phyloP scores from a whole-genome alignment of 2,797 vertebrate genomes.

The Notoglanidium macrostoma region DNA sequence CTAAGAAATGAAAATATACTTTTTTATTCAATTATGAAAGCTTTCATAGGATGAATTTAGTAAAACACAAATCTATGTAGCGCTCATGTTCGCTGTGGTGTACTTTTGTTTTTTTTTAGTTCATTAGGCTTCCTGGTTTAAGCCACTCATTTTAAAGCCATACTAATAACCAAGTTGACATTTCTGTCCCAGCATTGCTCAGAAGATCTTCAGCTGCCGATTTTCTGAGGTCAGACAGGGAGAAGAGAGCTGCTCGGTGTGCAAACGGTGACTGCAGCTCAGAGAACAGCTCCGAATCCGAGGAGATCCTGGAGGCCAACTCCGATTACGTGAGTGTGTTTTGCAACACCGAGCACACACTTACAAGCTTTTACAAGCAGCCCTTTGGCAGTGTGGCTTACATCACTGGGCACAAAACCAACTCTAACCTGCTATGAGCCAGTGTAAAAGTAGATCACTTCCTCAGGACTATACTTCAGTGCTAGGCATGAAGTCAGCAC shows the following conservation, averaged over 20 bases:
- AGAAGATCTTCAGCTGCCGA: constrained; percentile 67
- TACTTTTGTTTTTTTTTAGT: not conserved
- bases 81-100: not conserved
- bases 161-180: not conserved
- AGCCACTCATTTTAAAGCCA: not conserved
- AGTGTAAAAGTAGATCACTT: not conserved
- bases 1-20: not conserved
- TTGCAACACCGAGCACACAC: constrained; percentile 14
- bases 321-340: constrained; percentile 66
- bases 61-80: not conserved
- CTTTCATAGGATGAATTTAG: not conserved
- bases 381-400: constrained; percentile 23
- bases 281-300: constrained; percentile 62
- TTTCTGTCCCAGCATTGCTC: constrained; percentile 66
- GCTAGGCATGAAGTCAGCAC: constrained; percentile 10
- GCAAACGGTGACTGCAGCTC: constrained; percentile 67
- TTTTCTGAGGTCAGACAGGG: constrained; percentile 67
- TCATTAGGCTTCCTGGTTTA: not conserved
- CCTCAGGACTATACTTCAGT: not conserved
- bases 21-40: not conserved
- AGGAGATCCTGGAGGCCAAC: constrained; percentile 62
- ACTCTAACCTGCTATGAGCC: constrained; percentile 28
- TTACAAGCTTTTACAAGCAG: constrained; percentile 36
- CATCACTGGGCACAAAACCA: constrained; percentile 29
- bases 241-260: constrained; percentile 65